phyloP scores from a whole-genome alignment of 2,888 invertebrate genomes.

The Diaphora mendica region DNA sequence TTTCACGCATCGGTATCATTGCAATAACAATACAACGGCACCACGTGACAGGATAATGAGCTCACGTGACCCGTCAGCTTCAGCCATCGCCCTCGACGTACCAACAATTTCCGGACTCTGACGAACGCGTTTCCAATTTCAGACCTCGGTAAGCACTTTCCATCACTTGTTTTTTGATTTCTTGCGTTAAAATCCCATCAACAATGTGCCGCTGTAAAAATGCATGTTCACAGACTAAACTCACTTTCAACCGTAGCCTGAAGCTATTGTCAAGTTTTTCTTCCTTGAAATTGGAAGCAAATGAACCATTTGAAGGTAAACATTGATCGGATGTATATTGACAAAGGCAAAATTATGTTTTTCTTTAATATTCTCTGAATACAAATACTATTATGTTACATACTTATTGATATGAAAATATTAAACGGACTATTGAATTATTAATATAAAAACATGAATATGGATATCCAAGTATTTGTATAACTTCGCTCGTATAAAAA shows the following conservation, averaged over 20 bases:
- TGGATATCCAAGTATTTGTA: background rate
- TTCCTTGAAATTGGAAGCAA: slow-evolving; percentile 45
- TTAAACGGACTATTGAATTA: background rate
- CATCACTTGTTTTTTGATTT: slow-evolving; percentile 70
- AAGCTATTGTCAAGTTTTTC: slow-evolving; percentile 37
- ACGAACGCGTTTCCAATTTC: slow-evolving; percentile 83
- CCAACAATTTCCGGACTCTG: slow-evolving; percentile 81
- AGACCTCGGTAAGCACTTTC: slow-evolving; percentile 79
- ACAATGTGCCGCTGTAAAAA: slow-evolving; percentile 31
- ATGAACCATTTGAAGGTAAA: slow-evolving; percentile 39
- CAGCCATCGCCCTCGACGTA: slow-evolving; percentile 58
- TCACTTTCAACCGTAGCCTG: slow-evolving; percentile 41
- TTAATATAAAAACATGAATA: background rate
- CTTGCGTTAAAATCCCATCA: slow-evolving; percentile 50
- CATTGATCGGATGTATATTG: slow-evolving; percentile 25
- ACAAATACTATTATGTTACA: background rate
- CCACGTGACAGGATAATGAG: slow-evolving; percentile 74
- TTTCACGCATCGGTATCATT: slow-evolving; percentile 19
- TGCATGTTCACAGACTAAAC: slow-evolving; percentile 31
- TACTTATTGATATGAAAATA: background rate
- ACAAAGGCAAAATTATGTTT: background rate
- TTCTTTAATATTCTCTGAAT: background rate
- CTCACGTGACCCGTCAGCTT: slow-evolving; percentile 71
- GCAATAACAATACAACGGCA: slow-evolving; percentile 29
- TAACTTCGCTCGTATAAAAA: background rate